Percentiles rank a stretch among this genome's conserved stretches.
phyloP scores from a whole-genome alignment of 2,113 vertebrate species.

The Thamnophis sirtalis region DNA sequence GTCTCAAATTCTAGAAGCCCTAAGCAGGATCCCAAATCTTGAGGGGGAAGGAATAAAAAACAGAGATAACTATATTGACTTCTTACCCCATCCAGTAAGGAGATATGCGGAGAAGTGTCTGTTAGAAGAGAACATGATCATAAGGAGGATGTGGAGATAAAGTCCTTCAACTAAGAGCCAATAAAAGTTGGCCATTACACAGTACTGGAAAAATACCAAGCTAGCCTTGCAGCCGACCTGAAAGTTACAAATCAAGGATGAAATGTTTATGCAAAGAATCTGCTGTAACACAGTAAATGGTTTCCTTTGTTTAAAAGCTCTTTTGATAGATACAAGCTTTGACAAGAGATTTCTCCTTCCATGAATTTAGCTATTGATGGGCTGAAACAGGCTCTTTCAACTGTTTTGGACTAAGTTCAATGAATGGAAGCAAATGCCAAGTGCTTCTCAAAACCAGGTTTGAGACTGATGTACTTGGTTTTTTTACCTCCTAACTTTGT shows the following conservation, averaged over 20 bases:
- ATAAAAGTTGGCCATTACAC: slow-evolving; percentile 90
- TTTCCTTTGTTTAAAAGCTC: slow-evolving; percentile 11
- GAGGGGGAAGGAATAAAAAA: not conserved
- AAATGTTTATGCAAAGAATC: slow-evolving; percentile 25
- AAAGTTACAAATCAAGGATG: slow-evolving; percentile 43
- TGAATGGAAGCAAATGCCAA: not conserved
- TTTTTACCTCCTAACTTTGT: not conserved
- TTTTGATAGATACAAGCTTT: not conserved
- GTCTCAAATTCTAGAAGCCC: not conserved
- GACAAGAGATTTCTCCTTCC: not conserved
- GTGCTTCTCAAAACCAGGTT: not conserved
- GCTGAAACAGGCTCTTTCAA: slow-evolving; percentile 5
- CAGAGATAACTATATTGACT: not conserved
- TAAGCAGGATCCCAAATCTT: not conserved
- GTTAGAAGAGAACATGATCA: slow-evolving; percentile 77
- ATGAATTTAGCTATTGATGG: not conserved
- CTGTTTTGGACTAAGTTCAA: not conserved
- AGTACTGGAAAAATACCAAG: slow-evolving; percentile 87
- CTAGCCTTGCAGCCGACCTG: slow-evolving; percentile 87
- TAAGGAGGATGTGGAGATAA: slow-evolving; percentile 86
- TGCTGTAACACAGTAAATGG: not conserved
- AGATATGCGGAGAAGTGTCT: slow-evolving; percentile 79
- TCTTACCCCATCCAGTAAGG: slow-evolving; percentile 90
- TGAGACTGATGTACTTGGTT: not conserved
- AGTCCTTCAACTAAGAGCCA: slow-evolving; percentile 92